Conservation (phyloP, 2,113 vertebrate genomes). For the Hipposideros armiger region DNA sequence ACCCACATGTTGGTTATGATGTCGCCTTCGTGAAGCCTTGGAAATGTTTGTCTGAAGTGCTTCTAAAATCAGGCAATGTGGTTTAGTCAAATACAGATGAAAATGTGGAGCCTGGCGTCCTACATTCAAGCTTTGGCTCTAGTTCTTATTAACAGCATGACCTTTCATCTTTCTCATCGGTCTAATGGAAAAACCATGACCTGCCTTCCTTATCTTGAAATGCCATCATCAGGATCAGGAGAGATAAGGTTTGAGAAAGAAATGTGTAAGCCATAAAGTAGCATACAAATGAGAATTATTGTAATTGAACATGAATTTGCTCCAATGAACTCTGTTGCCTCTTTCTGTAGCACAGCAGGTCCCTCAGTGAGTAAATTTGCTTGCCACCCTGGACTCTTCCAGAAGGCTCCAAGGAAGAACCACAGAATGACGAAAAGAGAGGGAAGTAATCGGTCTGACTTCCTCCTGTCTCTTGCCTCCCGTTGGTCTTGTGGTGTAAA, state of each 20-base stretch:
- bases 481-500: neutral
- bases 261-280: neutral
- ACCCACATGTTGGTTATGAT: no score
- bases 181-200: neutral
- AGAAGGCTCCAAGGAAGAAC: neutral
- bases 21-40: neutral
- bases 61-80: neutral
- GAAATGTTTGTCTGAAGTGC: neutral
- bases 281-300: neutral
- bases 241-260: conserved; percentile 3
- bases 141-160: neutral
- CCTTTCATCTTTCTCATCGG: neutral
- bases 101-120: neutral
- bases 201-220: conserved; percentile 8
- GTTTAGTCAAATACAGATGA: neutral
- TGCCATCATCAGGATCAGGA: neutral
- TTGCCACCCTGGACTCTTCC: neutral
- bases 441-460: neutral
- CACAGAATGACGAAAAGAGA: neutral
- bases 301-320: neutral
- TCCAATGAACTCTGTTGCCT: neutral
- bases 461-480: neutral
- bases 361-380: no score
- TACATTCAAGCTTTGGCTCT: neutral
- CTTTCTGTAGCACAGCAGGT: neutral